Conservation (phyloP, 1,140 invertebrate genomes). For the Aricia agestis region DNA sequence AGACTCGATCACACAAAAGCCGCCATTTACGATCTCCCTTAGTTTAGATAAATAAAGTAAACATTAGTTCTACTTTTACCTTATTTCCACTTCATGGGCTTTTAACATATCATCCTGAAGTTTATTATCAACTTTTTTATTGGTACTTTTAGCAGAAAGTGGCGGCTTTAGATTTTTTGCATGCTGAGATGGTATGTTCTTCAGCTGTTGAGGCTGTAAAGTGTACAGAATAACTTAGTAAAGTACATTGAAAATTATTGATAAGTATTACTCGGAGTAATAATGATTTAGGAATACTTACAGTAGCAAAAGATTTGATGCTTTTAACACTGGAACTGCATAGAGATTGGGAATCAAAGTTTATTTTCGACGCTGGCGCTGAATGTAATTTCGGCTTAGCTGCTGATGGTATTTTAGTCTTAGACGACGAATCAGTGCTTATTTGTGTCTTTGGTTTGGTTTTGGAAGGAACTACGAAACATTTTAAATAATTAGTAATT, state of each 20-base stretch:
- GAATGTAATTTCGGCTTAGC: slow-evolving; percentile 30
- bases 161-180: background rate
- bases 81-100: slow-evolving; percentile 64
- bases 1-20: too few relatives aligned
- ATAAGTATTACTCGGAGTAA: background rate
- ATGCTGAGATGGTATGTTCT: slow-evolving; percentile 30
- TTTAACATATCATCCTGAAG: slow-evolving; percentile 54
- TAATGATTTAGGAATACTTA: slow-evolving; percentile 35
- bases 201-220: slow-evolving; percentile 54
- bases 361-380: slow-evolving; percentile 37
- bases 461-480: slow-evolving; percentile 25
- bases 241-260: slow-evolving; percentile 7
- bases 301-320: slow-evolving; percentile 55
- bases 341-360: slow-evolving; percentile 46
- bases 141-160: slow-evolving; percentile 28
- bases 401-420: slow-evolving; percentile 14
- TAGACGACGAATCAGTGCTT: background rate
- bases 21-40: too few relatives aligned
- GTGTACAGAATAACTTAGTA: slow-evolving; percentile 13
- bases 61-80: slow-evolving; percentile 32
- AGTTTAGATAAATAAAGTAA: too few relatives aligned
- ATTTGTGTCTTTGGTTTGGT: slow-evolving; percentile 29
- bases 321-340: slow-evolving; percentile 49
- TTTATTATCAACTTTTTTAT: slow-evolving; percentile 35
- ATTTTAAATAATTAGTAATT: background rate